These are phyloP conservation scores for Oscheius sp. DNA, from an alignment of 2,888 invertebrate genomes.

Conservation along the genomic window DNA sequence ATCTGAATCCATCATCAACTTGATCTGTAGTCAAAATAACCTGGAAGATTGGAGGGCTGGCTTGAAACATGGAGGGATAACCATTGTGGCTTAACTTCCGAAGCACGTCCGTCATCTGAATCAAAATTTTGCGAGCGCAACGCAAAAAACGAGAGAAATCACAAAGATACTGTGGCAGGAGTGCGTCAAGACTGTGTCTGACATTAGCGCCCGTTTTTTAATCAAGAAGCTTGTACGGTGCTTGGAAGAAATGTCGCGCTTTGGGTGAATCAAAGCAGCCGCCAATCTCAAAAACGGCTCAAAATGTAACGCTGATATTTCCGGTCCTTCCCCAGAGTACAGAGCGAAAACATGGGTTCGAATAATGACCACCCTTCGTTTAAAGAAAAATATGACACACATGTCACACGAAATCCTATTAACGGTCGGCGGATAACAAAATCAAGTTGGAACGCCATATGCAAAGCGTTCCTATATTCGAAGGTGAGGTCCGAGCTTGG, in stretches of 20 bases:
- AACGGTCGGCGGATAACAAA: too few species aligned
- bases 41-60: neutral
- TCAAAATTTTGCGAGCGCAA: neutral
- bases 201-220: slow-evolving; percentile 25
- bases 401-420: too few species aligned
- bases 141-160: neutral
- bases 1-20: neutral
- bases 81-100: slow-evolving; percentile 29
- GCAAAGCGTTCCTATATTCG: too few species aligned
- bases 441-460: too few species aligned
- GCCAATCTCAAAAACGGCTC: slow-evolving; percentile 22
- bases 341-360: too few species aligned
- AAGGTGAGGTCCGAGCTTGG: too few species aligned
- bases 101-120: slow-evolving; percentile 32
- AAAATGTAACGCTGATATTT: slow-evolving; percentile 4
- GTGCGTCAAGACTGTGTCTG: slow-evolving; percentile 8
- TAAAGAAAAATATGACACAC: neutral
- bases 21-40: neutral
- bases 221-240: slow-evolving; percentile 32
- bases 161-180: slow-evolving; percentile 8
- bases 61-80: slow-evolving; percentile 13
- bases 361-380: neutral
- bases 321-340: too few species aligned
- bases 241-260: slow-evolving; percentile 25
- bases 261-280: slow-evolving; percentile 28